Base-by-base conservation (phyloP, 2,113 vertebrate species). In the Austrofundulus limnaeus region DNA sequence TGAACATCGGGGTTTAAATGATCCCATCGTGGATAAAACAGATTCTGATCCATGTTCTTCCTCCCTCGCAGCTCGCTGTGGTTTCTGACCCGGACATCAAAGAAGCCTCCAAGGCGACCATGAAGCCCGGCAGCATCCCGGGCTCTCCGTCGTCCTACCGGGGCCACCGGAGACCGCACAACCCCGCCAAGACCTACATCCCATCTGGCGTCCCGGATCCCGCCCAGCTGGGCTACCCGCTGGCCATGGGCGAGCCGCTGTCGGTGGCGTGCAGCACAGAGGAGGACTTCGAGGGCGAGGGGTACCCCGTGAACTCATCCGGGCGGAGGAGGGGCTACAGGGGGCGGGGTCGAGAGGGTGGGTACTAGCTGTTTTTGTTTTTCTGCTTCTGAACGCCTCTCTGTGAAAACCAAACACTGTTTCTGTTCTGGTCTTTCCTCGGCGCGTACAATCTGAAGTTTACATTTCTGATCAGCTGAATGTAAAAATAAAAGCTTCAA, bases 221-320 rank as follows among this genome's bases (percentile, higher is more conserved):
- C 3, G 1, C 20, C 23, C 71, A 28, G 20, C 17, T 15, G 24
- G 7, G 59, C 0, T 61, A 25, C 54, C 20, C 20, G 31, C 0
- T n/a, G 0, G 3, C 21, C 43, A 34, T 55, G 58, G 0, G 8
- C 0, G 70, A 74, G n/a, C 10, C 19, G 0, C 43, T 61, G 74
- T 86, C 84, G 0, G 74, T 88, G 11, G 67, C 61, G 46, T 83
- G 81, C 72, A 68, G 61, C 69, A 82, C 81, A 0, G 84, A 84
- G 63, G 80, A 86, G 5, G 14, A 66, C 41, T 75, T 55, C 50
- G 69, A 78, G 0, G 75, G 63, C 15, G 1, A 8, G 5, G 59
- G 17, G 17, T 54, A 3, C 0, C 11, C n/a, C 15, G 2, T 16
- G 6, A 53, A 2, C 64, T 4, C 10, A 68, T 9, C 62, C 4